Conservation (phyloP, 2,113 vertebrate genomes). For the Lagenorhynchus albirostris region DNA sequence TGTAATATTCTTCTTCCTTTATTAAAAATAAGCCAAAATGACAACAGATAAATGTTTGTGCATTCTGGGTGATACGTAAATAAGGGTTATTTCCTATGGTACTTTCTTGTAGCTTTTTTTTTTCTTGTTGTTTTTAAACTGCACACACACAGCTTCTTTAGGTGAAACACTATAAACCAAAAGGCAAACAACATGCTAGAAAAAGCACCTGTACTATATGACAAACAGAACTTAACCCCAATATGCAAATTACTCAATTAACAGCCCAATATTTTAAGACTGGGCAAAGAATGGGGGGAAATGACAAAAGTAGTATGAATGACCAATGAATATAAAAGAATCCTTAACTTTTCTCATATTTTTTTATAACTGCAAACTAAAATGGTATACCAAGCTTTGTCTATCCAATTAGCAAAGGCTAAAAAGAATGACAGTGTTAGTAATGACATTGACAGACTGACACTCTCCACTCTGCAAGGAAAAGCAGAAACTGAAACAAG, state of each 20-base stretch:
- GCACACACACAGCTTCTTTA: not conserved
- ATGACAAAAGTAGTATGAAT: not conserved
- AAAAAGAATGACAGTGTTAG: not conserved
- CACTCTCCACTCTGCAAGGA: not conserved
- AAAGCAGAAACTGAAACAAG: rapidly evolving
- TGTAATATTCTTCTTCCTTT: not conserved
- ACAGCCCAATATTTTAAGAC: not conserved
- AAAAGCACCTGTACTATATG: not conserved
- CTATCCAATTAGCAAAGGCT: not conserved
- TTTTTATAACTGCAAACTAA: not conserved
- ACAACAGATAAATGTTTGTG: not conserved
- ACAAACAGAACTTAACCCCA: not conserved
- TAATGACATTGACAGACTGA: not conserved
- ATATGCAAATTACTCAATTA: not conserved
- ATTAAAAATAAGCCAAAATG: not conserved
- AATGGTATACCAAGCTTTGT: not conserved
- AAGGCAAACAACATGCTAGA: not conserved
- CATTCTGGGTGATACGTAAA: not conserved
- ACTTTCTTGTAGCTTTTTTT: not conserved
- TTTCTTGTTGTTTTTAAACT: not conserved
- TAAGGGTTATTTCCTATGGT: not conserved
- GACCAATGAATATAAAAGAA: not conserved
- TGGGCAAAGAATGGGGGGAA: not conserved
- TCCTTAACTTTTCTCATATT: not conserved
- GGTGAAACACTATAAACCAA: not conserved